A percentile compares a stretch with the other conserved stretches of the same genome.
Evolutionary conservation across 2,888 invertebrate species (phyloP).

Genomic region (Drosophila meridionalis): DNA sequence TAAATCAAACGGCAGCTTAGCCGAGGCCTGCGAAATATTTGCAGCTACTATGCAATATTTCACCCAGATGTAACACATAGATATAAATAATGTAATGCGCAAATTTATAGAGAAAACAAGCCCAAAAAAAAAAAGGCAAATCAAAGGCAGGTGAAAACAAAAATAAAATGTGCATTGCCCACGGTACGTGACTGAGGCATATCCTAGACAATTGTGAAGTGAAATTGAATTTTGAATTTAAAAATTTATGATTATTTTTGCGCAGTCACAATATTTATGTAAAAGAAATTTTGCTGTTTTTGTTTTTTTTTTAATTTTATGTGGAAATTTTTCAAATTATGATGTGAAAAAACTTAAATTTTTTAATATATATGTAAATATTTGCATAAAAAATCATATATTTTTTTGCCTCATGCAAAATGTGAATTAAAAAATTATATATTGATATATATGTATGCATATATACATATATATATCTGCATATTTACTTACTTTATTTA

Average conservation of each 20-base stretch:
- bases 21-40: slow-evolving; percentile 41
- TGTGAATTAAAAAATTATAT: not conserved
- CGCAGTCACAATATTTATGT: not conserved
- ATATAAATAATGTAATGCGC: slow-evolving; percentile 55
- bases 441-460: not conserved
- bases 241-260: not conserved
- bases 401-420: not conserved
- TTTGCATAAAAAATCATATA: not conserved
- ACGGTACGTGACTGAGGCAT: slow-evolving; percentile 7
- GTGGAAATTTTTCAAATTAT: not conserved
- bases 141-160: not conserved
- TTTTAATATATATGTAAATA: not conserved
- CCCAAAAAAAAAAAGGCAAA: not conserved
- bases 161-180: not conserved
- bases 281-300: not conserved
- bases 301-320: not conserved
- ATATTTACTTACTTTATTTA: not conserved
- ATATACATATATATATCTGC: not conserved
- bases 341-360: not conserved
- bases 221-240: slow-evolving; percentile 2
- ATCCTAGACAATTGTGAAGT: slow-evolving; percentile 14
- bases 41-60: slow-evolving; percentile 30
- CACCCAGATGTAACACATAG: slow-evolving; percentile 43
- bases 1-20: slow-evolving; percentile 47
- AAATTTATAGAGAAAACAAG: slow-evolving; percentile 60